phyloP scores from a whole-genome alignment of 2,888 invertebrate genomes.

The Plutella xylostella region DNA sequence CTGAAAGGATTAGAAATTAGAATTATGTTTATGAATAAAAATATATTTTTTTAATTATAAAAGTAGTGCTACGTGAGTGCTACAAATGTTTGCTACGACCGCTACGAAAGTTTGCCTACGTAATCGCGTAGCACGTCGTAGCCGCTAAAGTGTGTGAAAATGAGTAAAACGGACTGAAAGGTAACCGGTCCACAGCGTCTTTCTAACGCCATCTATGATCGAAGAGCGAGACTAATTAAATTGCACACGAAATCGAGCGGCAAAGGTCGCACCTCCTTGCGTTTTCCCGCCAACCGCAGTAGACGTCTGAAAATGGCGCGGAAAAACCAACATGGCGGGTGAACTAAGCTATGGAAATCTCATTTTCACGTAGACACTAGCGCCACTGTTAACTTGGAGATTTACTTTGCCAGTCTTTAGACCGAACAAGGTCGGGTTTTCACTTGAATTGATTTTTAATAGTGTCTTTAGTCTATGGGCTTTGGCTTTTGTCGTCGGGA shows the following conservation, averaged over 20 bases:
- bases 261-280: conserved; percentile 60
- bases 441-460: conserved; percentile 65
- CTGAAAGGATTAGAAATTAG: no score
- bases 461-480: conserved; percentile 44
- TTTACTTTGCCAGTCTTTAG: not conserved
- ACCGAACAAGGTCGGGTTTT: conserved; percentile 55
- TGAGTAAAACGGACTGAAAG: not conserved
- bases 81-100: no score
- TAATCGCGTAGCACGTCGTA: no score
- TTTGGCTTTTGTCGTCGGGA: conserved; percentile 53
- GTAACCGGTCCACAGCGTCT: not conserved
- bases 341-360: no score
- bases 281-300: conserved; percentile 54
- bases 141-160: no score
- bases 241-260: conserved; percentile 67
- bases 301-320: conserved; percentile 30
- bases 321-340: not conserved
- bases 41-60: no score
- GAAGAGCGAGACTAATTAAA: conserved; percentile 60
- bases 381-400: not conserved
- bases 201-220: conserved; percentile 55
- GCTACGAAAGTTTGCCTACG: no score
- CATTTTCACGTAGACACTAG: not conserved
- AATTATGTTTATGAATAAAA: no score
- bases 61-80: no score